Evolutionary conservation across 2,797 vertebrate genomes (phyloP), one percentile per base, ranked within the genome.

Genomic region (Enteromius unitaeniatus): DNA sequence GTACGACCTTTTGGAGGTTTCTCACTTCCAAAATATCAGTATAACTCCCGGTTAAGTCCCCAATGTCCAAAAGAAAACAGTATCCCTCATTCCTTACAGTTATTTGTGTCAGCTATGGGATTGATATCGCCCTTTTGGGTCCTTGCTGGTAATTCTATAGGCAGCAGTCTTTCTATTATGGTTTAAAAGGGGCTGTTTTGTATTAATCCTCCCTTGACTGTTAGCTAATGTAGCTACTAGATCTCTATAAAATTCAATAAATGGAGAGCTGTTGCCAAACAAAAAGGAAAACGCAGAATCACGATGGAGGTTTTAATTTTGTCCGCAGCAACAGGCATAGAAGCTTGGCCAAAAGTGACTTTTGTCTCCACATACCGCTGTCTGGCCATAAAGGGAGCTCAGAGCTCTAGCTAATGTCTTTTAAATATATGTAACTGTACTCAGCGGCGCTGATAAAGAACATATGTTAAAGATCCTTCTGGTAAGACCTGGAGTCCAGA

Each of bases 131-230:
- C 92, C 93, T 91, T 93, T 83, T 93, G 92, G 93, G 93, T 86
- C 91, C 88, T 89, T 40, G 81, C 75, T 88, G 90, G 89, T 92
- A 91, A 91, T 90, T 92, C 91, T 93, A 93, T 87, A 93, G 91
- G 90, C 92, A 90, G 77, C 91, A 92, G 86, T 83, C 90, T 87
- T 93, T 89, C 91, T 91, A 92, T 93, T 92, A 89, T 91, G 90
- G 89, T 95, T 95, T 95, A 95, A 95, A 95, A 95, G 93, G 93
- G 92, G 81, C 94, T 95, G 94, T 90, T 95, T 94, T 88, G 19
- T 91, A 94, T 95, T 95, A 93, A 94, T 95, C 93, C 92, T 92
- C 92, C 91, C 92, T 94, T 93, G 93, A 95, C 92, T 91, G 85
- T 93, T 85, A 93, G 92, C 94, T 94, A 93, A 93, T 90, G 87